Evolutionary conservation across 2,888 invertebrate genomes (phyloP), one percentile per base, ranked within the genome.

Genomic region (Ornithoptera alexandrae): DNA sequence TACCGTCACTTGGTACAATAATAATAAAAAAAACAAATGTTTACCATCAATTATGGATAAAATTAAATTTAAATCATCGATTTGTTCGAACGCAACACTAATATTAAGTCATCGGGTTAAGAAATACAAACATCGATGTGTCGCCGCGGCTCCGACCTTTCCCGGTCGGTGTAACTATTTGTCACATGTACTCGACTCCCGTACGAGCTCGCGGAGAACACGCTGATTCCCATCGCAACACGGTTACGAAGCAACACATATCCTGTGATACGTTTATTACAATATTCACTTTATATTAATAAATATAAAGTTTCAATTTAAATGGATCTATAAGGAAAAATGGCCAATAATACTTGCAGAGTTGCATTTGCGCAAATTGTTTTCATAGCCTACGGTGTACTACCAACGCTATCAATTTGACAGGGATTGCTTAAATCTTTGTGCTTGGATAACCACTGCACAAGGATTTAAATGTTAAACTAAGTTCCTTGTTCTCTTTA

Each of bases 101-200:
- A 81, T 84, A 91, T 91, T 88, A 90, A 91, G 90, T 85, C 88
- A 88, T 92, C 86, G 89, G 84, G 79, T 82, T 81, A 74, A 80
- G 83, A 85, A 90, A 90, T 87, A 88, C 89, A 89, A 91, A 87
- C 85, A 90, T 90, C 90, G 89, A 90, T 85, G 86, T 84, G 81
- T 85, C 84, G 82, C 82, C 75, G 83, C 85, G 83, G 84, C 85
- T 80, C 86, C 86, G 84, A 86, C 88, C 88, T 90, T 86, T 87
- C 84, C 84, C 82, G 84, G 79, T 85, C 87, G 83, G 85, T 88
- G 87, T 89, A 90, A 90, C 92, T 92, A 92, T 92, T 92, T 92
- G 92, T 92, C 92, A 92, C 92, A 85, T 84, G 84, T 82, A 86
- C 85, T 87, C 82, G 91, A 92, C 92, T 92, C 90, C 92, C 84